These are phyloP conservation scores for Dugesia japonica DNA, from an alignment of 2,888 invertebrate genomes.

Conservation along the genomic window DNA sequence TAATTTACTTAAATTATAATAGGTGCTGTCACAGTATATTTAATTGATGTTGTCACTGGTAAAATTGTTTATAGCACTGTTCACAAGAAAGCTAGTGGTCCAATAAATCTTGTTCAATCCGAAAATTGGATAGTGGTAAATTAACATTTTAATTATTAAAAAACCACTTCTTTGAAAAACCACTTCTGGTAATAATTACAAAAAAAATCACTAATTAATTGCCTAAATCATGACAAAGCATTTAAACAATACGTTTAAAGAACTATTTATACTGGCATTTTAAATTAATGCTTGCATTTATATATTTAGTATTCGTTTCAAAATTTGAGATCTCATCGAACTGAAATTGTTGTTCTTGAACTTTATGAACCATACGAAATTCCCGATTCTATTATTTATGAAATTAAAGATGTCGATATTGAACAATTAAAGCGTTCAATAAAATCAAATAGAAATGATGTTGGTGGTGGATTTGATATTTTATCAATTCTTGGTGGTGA, in stretches of 20 bases:
- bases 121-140: slow-evolving; percentile 76
- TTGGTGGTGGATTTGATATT: slow-evolving; percentile 4
- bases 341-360: slow-evolving; percentile 79
- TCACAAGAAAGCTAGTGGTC: slow-evolving; percentile 68
- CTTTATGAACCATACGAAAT: slow-evolving; percentile 66
- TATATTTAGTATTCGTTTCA: slow-evolving; percentile 64
- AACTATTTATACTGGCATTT: no score
- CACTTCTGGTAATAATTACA: no score
- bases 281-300: no score
- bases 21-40: slow-evolving; percentile 59
- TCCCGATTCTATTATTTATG: slow-evolving; percentile 22
- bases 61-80: slow-evolving; percentile 65
- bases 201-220: no score
- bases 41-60: slow-evolving; percentile 78
- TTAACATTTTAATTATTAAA: neutral
- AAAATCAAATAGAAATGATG: slow-evolving; percentile 26
- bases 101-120: slow-evolving; percentile 73
- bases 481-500: slow-evolving; percentile 15
- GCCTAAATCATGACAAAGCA: no score
- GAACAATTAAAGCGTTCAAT: slow-evolving; percentile 26
- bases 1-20: neutral
- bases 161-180: no score
- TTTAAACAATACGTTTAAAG: no score
- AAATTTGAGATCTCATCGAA: slow-evolving; percentile 76
- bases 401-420: slow-evolving; percentile 9